Percentiles rank a stretch among this genome's conserved stretches.
phyloP scores from a whole-genome alignment of 2,797 vertebrate species.

The Lophius americanus region DNA sequence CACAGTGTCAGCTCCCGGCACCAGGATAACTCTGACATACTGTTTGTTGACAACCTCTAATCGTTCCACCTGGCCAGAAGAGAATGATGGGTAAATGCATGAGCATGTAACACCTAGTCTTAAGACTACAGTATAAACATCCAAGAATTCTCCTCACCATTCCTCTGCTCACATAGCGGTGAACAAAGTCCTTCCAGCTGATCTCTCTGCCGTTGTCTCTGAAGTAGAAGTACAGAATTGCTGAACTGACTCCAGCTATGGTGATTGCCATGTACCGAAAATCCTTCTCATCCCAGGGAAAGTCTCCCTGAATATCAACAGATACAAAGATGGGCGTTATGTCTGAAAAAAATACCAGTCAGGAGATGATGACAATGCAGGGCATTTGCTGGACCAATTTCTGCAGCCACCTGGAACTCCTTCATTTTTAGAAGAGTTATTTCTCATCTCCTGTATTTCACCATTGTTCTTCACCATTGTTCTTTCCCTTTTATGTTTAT shows the following conservation, averaged over 20 bases:
- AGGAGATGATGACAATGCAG: fast-evolving
- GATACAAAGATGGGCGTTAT: not conserved
- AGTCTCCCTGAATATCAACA: constrained; percentile 74
- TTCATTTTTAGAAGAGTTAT: too few relatives aligned
- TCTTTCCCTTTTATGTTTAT: too few relatives aligned
- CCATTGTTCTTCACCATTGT: too few relatives aligned
- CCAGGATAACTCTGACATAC: constrained; percentile 81
- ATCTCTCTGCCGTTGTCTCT: constrained; percentile 82
- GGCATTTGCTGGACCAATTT: not conserved
- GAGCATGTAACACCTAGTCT: not conserved
- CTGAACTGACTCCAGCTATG: constrained; percentile 60
- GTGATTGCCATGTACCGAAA: constrained; percentile 76
- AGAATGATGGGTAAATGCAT: not conserved
- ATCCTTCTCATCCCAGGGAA: constrained; percentile 87
- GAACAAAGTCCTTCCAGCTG: constrained; percentile 88
- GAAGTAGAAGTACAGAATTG: constrained; percentile 77
- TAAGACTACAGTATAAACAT: too few relatives aligned
- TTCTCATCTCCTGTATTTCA: too few relatives aligned
- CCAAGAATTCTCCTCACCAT: constrained; percentile 70
- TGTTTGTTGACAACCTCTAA: constrained; percentile 88
- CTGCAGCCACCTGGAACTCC: too few relatives aligned
- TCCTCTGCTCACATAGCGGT: constrained; percentile 82
- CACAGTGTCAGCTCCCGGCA: constrained; percentile 71
- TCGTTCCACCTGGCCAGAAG: constrained; percentile 77
- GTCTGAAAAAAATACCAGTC: not conserved